These are phyloP conservation scores for Malthinus flaveolus DNA, from an alignment of 2,888 invertebrate species.

Conservation along the genomic window DNA sequence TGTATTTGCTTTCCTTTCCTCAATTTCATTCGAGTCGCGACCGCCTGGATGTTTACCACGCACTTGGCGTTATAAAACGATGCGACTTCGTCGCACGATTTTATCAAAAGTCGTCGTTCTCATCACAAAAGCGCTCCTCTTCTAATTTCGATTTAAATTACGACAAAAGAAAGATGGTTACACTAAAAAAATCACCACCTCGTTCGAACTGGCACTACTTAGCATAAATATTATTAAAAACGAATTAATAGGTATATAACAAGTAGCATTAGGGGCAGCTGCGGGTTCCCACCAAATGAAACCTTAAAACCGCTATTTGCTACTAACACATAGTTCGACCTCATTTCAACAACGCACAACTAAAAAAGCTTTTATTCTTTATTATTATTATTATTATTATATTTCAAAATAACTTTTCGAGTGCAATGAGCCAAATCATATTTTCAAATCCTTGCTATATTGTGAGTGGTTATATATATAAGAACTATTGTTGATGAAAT, in stretches of 20 bases:
- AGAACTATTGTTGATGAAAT: conserved; percentile 44
- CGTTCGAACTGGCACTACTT: conserved; percentile 10
- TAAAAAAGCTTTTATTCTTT: conserved; percentile 40
- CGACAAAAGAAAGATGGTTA: background rate
- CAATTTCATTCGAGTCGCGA: conserved; percentile 17
- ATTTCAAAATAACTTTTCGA: conserved; percentile 51
- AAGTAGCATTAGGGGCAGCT: conserved; percentile 19
- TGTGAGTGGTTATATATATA: conserved; percentile 44
- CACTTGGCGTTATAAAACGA: background rate
- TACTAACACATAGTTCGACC: conserved; percentile 33
- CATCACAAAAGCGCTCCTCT: background rate
- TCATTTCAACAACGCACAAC: conserved; percentile 41
- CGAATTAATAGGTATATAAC: conserved; percentile 28
- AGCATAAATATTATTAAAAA: conserved; percentile 29
- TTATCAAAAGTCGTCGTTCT: too few relatives aligned
- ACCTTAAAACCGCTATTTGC: conserved; percentile 40
- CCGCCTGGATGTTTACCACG: conserved; percentile 13
- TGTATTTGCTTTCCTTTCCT: conserved; percentile 28
- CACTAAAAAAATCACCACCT: conserved; percentile 11
- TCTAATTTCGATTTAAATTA: background rate
- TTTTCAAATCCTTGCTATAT: conserved; percentile 49
- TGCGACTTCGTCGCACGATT: background rate
- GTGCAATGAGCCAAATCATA: conserved; percentile 55
- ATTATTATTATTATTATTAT: conserved; percentile 33
- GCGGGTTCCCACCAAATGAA: conserved; percentile 27